These are phyloP conservation scores for Myathropa florea DNA, from an alignment of 2,888 invertebrate species.

Conservation along the genomic window DNA sequence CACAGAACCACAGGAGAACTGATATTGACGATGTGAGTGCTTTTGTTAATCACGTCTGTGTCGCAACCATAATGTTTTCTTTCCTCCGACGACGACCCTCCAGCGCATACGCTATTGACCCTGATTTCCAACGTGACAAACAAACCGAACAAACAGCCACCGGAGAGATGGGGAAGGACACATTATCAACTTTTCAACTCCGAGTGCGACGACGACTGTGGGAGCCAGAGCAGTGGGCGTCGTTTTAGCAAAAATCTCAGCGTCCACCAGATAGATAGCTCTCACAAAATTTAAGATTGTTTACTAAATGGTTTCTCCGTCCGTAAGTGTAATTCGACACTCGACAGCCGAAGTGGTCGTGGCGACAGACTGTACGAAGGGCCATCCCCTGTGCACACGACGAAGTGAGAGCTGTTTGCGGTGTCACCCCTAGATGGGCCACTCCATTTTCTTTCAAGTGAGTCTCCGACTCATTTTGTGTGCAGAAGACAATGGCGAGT, in stretches of 20 bases:
- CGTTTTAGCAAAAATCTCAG: neutral
- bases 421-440: neutral
- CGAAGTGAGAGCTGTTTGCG: neutral
- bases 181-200: slow-evolving; percentile 21
- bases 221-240: neutral
- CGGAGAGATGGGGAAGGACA: neutral
- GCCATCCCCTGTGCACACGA: no score
- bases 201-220: no score
- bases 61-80: slow-evolving; percentile 1
- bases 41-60: neutral
- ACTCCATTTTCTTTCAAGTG: slow-evolving; percentile 3
- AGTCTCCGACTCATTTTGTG: neutral
- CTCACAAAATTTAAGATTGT: slow-evolving; percentile 1
- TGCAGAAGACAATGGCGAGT: neutral
- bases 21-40: neutral
- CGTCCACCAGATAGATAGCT: neutral
- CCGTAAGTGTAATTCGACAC: slow-evolving; percentile 29
- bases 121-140: slow-evolving; percentile 13
- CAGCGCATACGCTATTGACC: slow-evolving; percentile 8
- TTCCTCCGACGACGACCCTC: neutral
- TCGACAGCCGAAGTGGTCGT: slow-evolving; percentile 8
- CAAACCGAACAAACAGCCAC: neutral
- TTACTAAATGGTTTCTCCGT: slow-evolving; percentile 18
- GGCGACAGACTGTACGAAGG: neutral
- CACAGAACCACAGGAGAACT: neutral